Percentiles rank a stretch among this genome's conserved stretches.
Conservation (phyloP, 1,140 invertebrate species). For the Drosophila athabasca region DNA sequence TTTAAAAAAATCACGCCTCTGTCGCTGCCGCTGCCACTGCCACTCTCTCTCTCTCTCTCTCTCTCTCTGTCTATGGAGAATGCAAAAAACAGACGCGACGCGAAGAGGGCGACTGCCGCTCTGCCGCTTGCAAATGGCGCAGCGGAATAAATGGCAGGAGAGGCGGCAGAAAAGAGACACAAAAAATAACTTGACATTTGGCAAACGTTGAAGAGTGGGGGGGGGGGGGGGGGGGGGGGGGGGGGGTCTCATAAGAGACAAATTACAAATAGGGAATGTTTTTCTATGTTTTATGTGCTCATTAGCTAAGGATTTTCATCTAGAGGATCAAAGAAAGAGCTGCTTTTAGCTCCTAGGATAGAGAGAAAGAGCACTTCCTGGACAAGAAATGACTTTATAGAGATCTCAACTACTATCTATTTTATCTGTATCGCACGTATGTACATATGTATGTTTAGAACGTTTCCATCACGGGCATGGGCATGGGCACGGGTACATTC, state of each 20-base stretch:
- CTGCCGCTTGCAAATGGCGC: conserved; percentile 47
- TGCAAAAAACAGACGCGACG: conserved; percentile 8
- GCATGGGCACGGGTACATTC: too few relatives aligned
- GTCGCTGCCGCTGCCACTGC: not conserved
- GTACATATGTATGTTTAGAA: too few relatives aligned
- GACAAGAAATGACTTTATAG: too few relatives aligned
- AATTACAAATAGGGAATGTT: too few relatives aligned
- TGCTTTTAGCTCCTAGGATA: too few relatives aligned
- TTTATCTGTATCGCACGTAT: too few relatives aligned
- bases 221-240: not conserved
- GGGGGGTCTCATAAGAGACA: conserved; percentile 9
- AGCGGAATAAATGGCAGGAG: conserved; percentile 22
- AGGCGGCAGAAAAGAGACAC: not conserved
- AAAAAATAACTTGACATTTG: conserved; percentile 23
- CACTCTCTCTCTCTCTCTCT: not conserved
- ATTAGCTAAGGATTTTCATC: too few relatives aligned
- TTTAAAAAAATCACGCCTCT: conserved; percentile 54
- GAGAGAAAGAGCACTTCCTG: too few relatives aligned
- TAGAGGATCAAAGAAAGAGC: too few relatives aligned
- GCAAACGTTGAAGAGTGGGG: not conserved
- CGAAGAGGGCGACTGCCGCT: conserved; percentile 3
- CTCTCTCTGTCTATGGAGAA: conserved; percentile 21
- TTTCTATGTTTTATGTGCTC: not conserved
- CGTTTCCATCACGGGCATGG: too few relatives aligned
- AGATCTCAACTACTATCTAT: too few relatives aligned